phyloP scores from a whole-genome alignment of 2,888 invertebrate species.

The Limnephilus lunatus region DNA sequence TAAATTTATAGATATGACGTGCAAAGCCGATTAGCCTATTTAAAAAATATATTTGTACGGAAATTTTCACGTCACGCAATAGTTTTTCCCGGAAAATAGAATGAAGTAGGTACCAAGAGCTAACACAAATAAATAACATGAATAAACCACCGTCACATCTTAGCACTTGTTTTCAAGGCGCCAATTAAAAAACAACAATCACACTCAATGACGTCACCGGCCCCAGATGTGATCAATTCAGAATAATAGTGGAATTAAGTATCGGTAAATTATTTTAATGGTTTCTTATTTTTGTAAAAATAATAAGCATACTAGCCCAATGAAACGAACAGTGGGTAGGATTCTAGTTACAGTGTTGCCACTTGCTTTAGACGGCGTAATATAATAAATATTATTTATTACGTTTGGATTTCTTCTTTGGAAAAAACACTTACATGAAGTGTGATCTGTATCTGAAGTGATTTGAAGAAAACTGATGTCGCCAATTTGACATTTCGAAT shows the following conservation, averaged over 20 bases:
- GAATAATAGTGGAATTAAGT: neutral
- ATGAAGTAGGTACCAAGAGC: neutral
- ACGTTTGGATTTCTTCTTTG: too few species aligned
- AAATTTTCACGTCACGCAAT: neutral
- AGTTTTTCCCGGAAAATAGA: neutral
- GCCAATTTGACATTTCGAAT: too few species aligned
- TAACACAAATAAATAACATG: neutral
- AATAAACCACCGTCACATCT: constrained; percentile 17
- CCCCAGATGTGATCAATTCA: constrained; percentile 17
- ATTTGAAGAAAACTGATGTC: too few species aligned
- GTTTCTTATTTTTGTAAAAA: neutral
- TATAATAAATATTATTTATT: too few species aligned
- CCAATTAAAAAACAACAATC: constrained; percentile 46
- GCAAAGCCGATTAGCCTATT: neutral
- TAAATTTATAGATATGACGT: neutral
- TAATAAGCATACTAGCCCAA: neutral
- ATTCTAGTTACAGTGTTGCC: neutral
- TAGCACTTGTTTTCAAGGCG: constrained; percentile 30
- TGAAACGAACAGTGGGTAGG: neutral
- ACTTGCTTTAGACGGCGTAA: too few species aligned
- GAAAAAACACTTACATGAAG: too few species aligned
- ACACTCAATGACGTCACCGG: constrained; percentile 31
- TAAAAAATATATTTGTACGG: neutral
- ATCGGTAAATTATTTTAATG: neutral
- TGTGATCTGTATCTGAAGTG: too few species aligned